These are phyloP conservation scores for Callaeas wilsoni DNA, from an alignment of 2,113 vertebrate genomes.

Conservation along the genomic window DNA sequence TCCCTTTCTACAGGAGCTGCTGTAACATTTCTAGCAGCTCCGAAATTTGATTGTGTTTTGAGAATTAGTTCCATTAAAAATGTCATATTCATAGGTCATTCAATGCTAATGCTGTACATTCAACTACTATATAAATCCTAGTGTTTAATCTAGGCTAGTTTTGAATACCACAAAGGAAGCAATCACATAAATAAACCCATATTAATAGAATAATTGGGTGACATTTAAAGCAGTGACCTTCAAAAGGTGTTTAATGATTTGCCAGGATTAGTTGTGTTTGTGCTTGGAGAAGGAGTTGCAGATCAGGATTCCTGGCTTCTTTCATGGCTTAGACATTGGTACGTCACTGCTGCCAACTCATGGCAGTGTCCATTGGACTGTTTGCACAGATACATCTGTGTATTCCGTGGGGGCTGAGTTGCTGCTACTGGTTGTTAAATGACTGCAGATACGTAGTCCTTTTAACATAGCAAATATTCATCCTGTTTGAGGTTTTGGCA, in stretches of 20 bases:
- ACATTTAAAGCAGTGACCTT: slow-evolving; percentile 8
- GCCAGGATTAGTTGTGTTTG: not conserved
- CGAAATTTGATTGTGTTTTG: not conserved
- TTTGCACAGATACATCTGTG: not conserved
- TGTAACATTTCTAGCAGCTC: not conserved
- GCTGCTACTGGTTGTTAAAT: not conserved
- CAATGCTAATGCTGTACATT: not conserved
- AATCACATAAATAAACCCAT: not conserved
- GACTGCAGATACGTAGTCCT: not conserved
- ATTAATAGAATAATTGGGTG: not conserved
- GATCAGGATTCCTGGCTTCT: not conserved
- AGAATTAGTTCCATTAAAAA: not conserved
- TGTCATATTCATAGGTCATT: not conserved
- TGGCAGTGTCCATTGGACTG: not conserved
- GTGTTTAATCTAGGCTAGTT: not conserved
- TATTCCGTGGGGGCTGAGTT: accelerated
- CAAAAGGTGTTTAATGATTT: not conserved
- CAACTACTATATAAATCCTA: not conserved
- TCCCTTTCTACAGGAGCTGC: not conserved
- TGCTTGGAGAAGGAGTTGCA: not conserved
- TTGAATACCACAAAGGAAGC: not conserved
- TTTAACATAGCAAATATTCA: not conserved
- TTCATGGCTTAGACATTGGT: not conserved
- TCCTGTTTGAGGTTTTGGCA: not conserved
- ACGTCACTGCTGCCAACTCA: not conserved